Evolutionary conservation across 2,888 invertebrate species (phyloP), one percentile per base, ranked within the genome.

Genomic region (Cheilosia grossa): DNA sequence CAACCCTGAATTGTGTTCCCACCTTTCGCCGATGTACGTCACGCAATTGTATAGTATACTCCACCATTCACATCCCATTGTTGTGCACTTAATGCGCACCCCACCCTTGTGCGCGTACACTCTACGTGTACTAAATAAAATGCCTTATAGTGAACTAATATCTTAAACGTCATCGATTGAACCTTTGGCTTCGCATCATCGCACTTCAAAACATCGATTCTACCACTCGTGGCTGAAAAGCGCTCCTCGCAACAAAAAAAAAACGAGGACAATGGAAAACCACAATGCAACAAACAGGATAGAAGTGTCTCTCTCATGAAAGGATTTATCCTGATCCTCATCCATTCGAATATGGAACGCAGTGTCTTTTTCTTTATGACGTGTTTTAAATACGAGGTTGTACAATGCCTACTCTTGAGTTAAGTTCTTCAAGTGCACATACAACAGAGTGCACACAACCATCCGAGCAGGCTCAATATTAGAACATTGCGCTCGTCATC

Each of bases 111-210:
- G 56, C 44, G 58, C 56, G 44, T 21, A 51, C 17, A 17, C n/a
- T 51, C 27, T 9, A 15, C 24, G 17, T 17, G 63, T 63, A 53
- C 53, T 64, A 17, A 66, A 59, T 64, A 24, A 44, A 67, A 58
- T 64, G 59, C 80, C 69, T 70, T 64, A 64, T 54, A 49, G 19
- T 1, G 17, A 80, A 21, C 73, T 54, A 40, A 83, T 74, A 80
- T 83, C 69, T 83, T 74, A 74, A 70, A 83, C 64, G 74, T 70
- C 63, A 83, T 80, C 64, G 79, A 83, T 74, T 74, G 80, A 58
- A 70, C 63, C 56, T 53, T 63, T 79, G 63, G 42, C 17, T 33
- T 40, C 40, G 17, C 58, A 61, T 13, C 58, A 47, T 42, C 24
- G 47, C 64, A 64, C 59, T 59, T 33, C 10, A 73, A 27, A 54